Evolutionary conservation across 2,113 vertebrate species (phyloP), one percentile per base, ranked within the genome.

Genomic region (Tupaia tana): DNA sequence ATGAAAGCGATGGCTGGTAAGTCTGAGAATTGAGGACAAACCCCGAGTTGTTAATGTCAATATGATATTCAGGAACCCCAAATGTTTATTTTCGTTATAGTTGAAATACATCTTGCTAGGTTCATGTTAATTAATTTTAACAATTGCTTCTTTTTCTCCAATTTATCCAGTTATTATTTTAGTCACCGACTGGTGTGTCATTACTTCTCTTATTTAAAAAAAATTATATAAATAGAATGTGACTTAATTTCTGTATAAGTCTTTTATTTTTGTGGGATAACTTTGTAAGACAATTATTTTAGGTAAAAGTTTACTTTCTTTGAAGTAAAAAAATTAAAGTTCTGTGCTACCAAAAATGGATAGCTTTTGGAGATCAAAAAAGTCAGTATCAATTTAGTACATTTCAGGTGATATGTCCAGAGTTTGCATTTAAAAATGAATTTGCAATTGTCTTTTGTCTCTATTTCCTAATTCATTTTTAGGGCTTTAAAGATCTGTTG

Each of bases 391-490:
- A 85, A 75, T 83, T 97, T 97, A 78, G 3, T 66, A 43, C 95
- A 77, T 96, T 96, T 97, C 94, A 97, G 96, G 96, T 97, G 95
- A 97, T 90, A 92, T 95, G 98, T 97, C 97, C 97, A 98, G 96
- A 96, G 98, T 94, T 98, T 98, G 94, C 94, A 9, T 97, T 97
- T 97, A 97, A 98, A 98, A 98, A 97, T 97, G 97, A 97, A 98
- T 98, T 97, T 98, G 97, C 96, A 97, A 97, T 97, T 97, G 98
- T 98, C 98, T 98, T 98, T 98, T 97, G 98, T 98, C 98, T 98
- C 98, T 98, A 98, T 98, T 98, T 98, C 98, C 98, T 98, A 98
- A 98, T 98, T 98, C 98, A 97, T 98, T 98, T 98, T 98, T 98
- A 98, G 98, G 96, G 97, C 97, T 98, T 98, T 99, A 98, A 99